Evolutionary conservation across 2,888 invertebrate genomes (phyloP).

Genomic region (Nysson spinosus): DNA sequence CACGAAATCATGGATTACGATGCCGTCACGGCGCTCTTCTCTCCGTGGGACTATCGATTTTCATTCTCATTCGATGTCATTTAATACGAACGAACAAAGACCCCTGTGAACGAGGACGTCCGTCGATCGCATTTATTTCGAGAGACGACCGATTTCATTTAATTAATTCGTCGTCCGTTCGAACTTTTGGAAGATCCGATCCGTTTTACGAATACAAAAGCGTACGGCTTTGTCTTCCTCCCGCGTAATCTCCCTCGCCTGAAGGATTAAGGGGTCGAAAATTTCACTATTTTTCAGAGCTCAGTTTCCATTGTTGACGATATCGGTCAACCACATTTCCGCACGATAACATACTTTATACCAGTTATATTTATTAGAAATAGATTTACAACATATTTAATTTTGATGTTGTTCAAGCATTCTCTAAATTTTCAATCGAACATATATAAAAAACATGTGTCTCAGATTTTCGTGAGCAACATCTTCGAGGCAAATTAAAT

Average conservation of each 20-base stretch:
- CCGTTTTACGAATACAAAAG: constrained; percentile 29
- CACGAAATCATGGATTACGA: constrained; percentile 58
- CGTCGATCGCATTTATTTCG: constrained; percentile 55
- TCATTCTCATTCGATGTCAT: constrained; percentile 58
- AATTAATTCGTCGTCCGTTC: constrained; percentile 45
- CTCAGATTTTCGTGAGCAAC: too few relatives aligned
- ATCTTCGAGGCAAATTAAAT: too few relatives aligned
- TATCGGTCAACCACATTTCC: too few relatives aligned
- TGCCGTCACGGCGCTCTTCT: constrained; percentile 23
- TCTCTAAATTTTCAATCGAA: too few relatives aligned
- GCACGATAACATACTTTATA: too few relatives aligned
- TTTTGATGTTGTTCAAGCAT: too few relatives aligned
- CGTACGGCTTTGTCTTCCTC: constrained; percentile 36
- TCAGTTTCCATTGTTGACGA: too few relatives aligned
- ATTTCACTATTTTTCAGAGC: too few relatives aligned
- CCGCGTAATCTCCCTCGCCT: constrained; percentile 30
- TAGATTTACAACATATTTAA: too few relatives aligned
- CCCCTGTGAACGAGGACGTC: constrained; percentile 47
- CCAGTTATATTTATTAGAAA: too few relatives aligned
- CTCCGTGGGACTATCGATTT: constrained; percentile 52
- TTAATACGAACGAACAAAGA: constrained; percentile 58
- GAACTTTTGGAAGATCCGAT: constrained; percentile 19
- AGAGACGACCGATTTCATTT: constrained; percentile 49
- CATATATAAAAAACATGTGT: too few relatives aligned
- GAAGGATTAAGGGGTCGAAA: constrained; percentile 28